Evolutionary conservation across 2,113 vertebrate genomes (phyloP), one percentile per base, ranked within the genome.

Genomic region (Fulmarus glacialis): DNA sequence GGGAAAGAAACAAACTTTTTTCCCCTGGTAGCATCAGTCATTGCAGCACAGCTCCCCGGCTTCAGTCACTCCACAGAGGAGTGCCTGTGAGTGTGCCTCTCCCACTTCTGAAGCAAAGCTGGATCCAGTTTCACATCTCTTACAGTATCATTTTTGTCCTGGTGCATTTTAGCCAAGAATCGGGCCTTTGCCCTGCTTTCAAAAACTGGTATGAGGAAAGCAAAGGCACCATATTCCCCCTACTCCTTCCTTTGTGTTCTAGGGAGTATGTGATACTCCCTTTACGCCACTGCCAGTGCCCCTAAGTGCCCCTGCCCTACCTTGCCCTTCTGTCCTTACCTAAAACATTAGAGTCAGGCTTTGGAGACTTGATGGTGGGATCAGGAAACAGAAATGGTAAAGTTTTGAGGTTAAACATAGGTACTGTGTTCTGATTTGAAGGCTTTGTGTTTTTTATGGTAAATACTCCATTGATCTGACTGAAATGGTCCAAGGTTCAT

Each of bases 31-130:
- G 43, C 20, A 72, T 36, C 63, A 43, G 10, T 66, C 11, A 7
- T 6, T 70, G 42, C 68, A 91, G 68, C 36, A 58, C 32, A 38
- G 2, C 0, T 1, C 2, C 2, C 42, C 8, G 12, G 3, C 1
- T 60, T 60, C 22, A 21, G 63, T 24, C 24, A 56, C 1, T 2
- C 13, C 5, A 2, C 71, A 82, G 48, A 73, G 40, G 12, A 74
- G 20, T 8, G 3, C 12, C n/a, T 72, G 38, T 29, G 4, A 48
- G n/a, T 6, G 18, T 22, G 15, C 32, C 62, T 87, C 63, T 78
- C 68, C n/a, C 45, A 47, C 24, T 67, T 36, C n/a, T n/a, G 52
- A 75, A 85, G 77, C 66, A 48, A 83, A 93, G 26, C 6, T 52
- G 67, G 34, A 40, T 45, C 13, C 80, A 81, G 53, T 40, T 78